Conservation (phyloP, 2,797 vertebrate genomes). For the Scomberomorus guttatus region DNA sequence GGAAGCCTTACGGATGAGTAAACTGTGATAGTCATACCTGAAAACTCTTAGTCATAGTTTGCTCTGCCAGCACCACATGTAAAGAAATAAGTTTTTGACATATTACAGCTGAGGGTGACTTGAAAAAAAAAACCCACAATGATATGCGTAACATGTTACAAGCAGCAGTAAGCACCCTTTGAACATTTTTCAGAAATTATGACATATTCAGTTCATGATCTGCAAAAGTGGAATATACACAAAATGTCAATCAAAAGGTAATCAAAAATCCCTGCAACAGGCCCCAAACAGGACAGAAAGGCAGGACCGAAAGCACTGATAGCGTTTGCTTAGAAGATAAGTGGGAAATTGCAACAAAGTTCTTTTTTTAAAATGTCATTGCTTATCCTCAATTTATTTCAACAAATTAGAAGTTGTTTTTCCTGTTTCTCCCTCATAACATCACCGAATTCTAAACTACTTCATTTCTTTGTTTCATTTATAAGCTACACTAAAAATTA, state of each 20-base stretch:
- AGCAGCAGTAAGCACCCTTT: not conserved
- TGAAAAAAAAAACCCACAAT: not conserved
- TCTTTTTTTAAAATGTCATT: too few species aligned
- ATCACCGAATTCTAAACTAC: not conserved
- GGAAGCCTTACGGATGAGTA: not conserved
- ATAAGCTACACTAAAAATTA: not conserved
- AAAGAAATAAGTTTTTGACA: not conserved
- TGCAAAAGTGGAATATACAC: not conserved
- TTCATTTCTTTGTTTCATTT: not conserved
- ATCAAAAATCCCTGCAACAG: not conserved
- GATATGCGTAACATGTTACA: not conserved
- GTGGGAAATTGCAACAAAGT: too few species aligned
- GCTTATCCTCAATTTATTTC: not conserved
- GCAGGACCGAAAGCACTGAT: not conserved
- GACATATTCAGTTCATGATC: too few species aligned
- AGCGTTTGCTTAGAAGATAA: not conserved
- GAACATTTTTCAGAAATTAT: not conserved
- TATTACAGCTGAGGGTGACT: not conserved
- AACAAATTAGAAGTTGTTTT: not conserved
- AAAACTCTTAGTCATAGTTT: slow-evolving; percentile 1
- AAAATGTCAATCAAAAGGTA: not conserved
- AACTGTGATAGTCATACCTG: slow-evolving; percentile 33
- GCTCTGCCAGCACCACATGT: not conserved
- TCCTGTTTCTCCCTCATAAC: too few species aligned
- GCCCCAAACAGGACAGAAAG: not conserved